Evolutionary conservation across 2,113 vertebrate species (phyloP).

Genomic region (Mobula hypostoma): DNA sequence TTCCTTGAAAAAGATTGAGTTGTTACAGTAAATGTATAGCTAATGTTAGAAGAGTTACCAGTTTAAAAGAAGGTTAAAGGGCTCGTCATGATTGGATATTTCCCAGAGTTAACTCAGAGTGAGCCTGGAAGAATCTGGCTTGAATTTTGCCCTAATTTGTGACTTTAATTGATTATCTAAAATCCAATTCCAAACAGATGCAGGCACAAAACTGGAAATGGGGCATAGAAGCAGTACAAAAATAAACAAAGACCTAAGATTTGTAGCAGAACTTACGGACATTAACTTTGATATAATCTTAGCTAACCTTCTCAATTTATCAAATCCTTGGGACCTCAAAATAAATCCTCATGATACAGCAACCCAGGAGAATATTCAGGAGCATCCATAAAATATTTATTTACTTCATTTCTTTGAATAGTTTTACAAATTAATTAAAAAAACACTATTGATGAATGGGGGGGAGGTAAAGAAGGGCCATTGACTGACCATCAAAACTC

Average conservation of each 20-base stretch:
- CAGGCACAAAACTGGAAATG: not conserved
- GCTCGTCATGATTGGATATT: not conserved
- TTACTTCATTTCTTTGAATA: not conserved
- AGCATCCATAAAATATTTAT: not conserved
- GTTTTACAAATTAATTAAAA: not conserved
- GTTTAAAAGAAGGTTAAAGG: not conserved
- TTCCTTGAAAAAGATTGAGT: slow-evolving; percentile 60
- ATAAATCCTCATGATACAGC: not conserved
- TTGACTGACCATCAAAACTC: not conserved
- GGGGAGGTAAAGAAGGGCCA: too few relatives aligned
- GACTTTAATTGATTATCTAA: not conserved
- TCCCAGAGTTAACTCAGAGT: not conserved
- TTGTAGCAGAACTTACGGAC: not conserved
- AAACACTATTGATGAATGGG: too few relatives aligned
- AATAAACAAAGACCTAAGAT: not conserved
- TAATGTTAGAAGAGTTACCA: not conserved
- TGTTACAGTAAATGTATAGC: not conserved
- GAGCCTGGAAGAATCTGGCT: not conserved
- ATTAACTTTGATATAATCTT: not conserved
- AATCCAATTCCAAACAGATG: not conserved
- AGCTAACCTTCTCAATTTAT: not conserved
- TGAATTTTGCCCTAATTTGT: not conserved
- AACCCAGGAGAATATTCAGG: not conserved
- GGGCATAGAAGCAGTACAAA: not conserved
- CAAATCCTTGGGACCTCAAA: not conserved